A percentile compares a stretch with the other conserved stretches of the same genome.
These are phyloP conservation scores for Gandaritis pyraliata DNA, from an alignment of 2,888 invertebrate genomes.

Conservation along the genomic window DNA sequence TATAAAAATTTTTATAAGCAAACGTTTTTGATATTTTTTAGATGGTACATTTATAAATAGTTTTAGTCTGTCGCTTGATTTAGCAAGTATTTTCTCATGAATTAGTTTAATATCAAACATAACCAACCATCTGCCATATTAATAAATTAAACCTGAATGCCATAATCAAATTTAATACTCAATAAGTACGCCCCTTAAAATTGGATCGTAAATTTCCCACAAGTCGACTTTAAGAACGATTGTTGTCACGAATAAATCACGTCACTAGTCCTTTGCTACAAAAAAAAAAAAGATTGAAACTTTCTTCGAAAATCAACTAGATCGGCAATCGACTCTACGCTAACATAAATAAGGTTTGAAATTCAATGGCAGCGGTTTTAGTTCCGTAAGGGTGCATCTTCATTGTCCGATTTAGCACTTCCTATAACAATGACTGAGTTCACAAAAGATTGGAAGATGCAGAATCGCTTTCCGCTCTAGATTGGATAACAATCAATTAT, in stretches of 20 bases:
- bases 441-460: slow-evolving; percentile 53
- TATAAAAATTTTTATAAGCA: too few relatives aligned
- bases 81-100: slow-evolving; percentile 16
- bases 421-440: slow-evolving; percentile 63
- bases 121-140: slow-evolving; percentile 49
- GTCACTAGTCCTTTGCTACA: slow-evolving; percentile 52
- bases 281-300: slow-evolving; percentile 65
- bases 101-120: slow-evolving; percentile 28
- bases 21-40: too few relatives aligned
- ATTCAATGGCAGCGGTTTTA: not conserved
- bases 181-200: slow-evolving; percentile 66
- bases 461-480: slow-evolving; percentile 60
- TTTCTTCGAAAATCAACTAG: slow-evolving; percentile 39
- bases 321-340: slow-evolving; percentile 39
- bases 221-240: slow-evolving; percentile 62
- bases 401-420: slow-evolving; percentile 71
- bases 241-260: slow-evolving; percentile 82
- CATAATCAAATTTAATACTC: slow-evolving; percentile 61
- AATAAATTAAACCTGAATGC: slow-evolving; percentile 58
- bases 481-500: slow-evolving; percentile 75
- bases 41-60: too few relatives aligned
- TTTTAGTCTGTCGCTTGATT: not conserved
- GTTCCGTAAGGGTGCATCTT: slow-evolving; percentile 51
- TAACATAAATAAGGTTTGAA: slow-evolving; percentile 33
- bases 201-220: slow-evolving; percentile 81